These are phyloP conservation scores for sheep (Ovis aries) DNA, from an alignment of 2,113 vertebrate species.

Conservation along the genomic window ARS-UI_Ramb_v3.0 NC_056060.1:54423001-54423500, in stretches of 20 bases:
- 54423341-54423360: background rate
- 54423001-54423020: background rate
- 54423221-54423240: background rate
- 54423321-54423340: background rate
- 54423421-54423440: background rate
- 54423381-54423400: background rate
- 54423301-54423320: background rate
- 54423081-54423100: background rate
- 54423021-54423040: background rate
- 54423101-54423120: background rate
- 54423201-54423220: background rate
- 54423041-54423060: background rate
- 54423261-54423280: background rate
- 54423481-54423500: background rate
- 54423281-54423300: background rate
- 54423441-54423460: background rate
- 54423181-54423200: background rate
- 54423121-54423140: background rate
- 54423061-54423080: background rate
- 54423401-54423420: background rate
- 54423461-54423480: background rate
- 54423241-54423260: background rate
- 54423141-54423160: background rate
- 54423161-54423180: background rate
- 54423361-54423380: background rate